Percentiles rank a stretch among this genome's conserved stretches.
phyloP scores from a whole-genome alignment of 1,140 invertebrate species.

The Drosophila insularis region DNA sequence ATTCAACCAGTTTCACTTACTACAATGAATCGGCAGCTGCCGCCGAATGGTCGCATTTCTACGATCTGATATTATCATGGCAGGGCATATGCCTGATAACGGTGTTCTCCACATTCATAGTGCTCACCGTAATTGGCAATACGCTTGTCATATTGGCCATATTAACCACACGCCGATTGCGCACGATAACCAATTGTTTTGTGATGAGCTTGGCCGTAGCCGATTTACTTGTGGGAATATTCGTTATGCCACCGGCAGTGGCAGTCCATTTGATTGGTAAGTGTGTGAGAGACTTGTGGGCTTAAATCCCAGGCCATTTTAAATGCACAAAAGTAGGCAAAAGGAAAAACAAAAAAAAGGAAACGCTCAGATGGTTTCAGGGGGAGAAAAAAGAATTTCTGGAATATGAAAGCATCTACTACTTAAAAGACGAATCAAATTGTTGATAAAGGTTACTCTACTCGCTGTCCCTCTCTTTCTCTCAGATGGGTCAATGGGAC shows the following conservation, averaged over 20 bases:
- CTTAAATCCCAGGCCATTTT: background rate
- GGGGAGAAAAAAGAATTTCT: constrained; percentile 10
- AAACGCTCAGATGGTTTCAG: background rate
- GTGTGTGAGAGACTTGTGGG: constrained; percentile 47
- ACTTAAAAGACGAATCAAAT: constrained; percentile 12
- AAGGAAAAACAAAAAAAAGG: background rate
- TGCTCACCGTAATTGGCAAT: constrained; percentile 90
- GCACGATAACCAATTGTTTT: constrained; percentile 97
- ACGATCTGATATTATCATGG: constrained; percentile 77
- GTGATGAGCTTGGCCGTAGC: constrained; percentile 95
- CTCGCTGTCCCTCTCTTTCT: background rate
- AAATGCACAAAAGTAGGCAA: constrained; percentile 3
- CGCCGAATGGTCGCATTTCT: constrained; percentile 74
- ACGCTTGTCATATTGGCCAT: constrained; percentile 95
- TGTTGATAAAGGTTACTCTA: constrained; percentile 4
- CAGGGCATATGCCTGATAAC: constrained; percentile 78
- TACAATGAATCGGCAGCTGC: constrained; percentile 75
- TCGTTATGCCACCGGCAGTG: constrained; percentile 97
- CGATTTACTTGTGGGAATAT: constrained; percentile 94
- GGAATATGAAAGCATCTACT: constrained; percentile 11
- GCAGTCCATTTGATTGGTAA: constrained; percentile 87
- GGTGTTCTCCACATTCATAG: constrained; percentile 85
- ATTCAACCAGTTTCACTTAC: constrained; percentile 57
- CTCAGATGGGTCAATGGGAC: background rate
- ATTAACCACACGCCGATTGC: constrained; percentile 93